phyloP scores from a whole-genome alignment of 2,113 vertebrate species.

The Notothenia coriiceps region DNA sequence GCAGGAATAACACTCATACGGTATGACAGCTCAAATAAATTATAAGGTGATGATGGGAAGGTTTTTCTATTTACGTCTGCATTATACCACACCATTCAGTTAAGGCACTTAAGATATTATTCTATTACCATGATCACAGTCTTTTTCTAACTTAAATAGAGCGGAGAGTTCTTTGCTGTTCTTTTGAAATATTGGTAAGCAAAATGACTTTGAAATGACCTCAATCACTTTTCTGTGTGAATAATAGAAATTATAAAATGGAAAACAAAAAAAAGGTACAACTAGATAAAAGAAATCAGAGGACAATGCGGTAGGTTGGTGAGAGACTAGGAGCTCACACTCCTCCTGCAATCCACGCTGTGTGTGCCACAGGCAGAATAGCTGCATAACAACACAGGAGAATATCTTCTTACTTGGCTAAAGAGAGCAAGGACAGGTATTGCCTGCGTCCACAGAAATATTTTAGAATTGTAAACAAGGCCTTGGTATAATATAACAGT shows the following conservation, averaged over 20 bases:
- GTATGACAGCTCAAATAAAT: neutral
- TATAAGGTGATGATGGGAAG: neutral
- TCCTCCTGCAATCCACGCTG: slow-evolving; percentile 36
- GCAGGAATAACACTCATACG: neutral
- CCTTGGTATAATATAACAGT: slow-evolving; percentile 70
- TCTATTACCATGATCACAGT: neutral
- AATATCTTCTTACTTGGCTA: slow-evolving; percentile 61
- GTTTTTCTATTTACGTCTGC: neutral
- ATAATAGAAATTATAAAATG: slow-evolving; percentile 3
- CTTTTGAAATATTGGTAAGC: neutral
- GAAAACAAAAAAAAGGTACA: slow-evolving; percentile 12
- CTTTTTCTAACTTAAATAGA: neutral
- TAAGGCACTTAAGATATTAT: neutral
- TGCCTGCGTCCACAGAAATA: slow-evolving; percentile 66
- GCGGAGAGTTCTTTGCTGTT: neutral
- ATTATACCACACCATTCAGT: neutral
- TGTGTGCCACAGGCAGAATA: slow-evolving; percentile 68
- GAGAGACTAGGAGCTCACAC: slow-evolving; percentile 25
- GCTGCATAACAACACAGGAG: slow-evolving; percentile 57
- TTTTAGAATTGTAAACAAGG: slow-evolving; percentile 72
- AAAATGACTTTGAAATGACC: neutral
- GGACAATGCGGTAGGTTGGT: slow-evolving; percentile 33
- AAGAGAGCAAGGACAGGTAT: slow-evolving; percentile 74
- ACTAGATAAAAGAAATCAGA: slow-evolving; percentile 31
- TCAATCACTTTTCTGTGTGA: neutral